A percentile compares a stretch with the other conserved stretches of the same genome.
Conservation (phyloP, 2,797 vertebrate genomes). For the Gallinago solitaria region DNA sequence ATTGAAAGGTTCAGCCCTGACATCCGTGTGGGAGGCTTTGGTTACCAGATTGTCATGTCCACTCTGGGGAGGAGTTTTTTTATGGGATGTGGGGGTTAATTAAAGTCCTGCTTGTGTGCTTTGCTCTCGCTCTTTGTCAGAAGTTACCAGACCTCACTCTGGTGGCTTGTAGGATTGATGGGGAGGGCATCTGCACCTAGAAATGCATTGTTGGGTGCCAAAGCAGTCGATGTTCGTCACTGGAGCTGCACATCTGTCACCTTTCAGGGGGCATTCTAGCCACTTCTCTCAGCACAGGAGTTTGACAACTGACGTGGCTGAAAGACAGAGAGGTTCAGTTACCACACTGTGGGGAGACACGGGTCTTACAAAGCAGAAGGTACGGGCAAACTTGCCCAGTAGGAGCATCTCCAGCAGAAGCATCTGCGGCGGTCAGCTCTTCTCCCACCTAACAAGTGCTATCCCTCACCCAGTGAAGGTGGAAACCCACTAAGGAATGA, state of each 20-base stretch:
- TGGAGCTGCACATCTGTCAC: not conserved
- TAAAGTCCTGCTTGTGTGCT: not conserved
- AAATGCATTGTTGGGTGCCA: accelerated
- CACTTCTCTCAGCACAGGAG: not conserved
- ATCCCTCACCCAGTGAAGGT: accelerated
- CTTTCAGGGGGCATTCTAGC: conserved; percentile 4
- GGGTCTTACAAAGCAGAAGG: too few relatives aligned
- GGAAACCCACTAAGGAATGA: not conserved
- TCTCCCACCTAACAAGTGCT: not conserved
- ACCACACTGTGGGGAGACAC: accelerated
- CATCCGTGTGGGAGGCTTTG: accelerated
- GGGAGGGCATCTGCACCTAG: accelerated
- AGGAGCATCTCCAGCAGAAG: not conserved
- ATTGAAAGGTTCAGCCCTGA: not conserved
- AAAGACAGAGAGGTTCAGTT: not conserved
- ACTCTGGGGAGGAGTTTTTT: not conserved
- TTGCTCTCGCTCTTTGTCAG: not conserved
- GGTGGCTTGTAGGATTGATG: not conserved
- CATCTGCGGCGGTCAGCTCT: not conserved
- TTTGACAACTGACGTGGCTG: accelerated
- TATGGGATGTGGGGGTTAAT: too few relatives aligned
- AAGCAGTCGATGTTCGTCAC: not conserved
- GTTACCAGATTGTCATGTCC: not conserved
- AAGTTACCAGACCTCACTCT: not conserved
- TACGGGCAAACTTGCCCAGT: not conserved